A percentile compares a stretch with the other conserved stretches of the same genome.
phyloP scores from a whole-genome alignment of 2,797 vertebrate genomes.

The Micrastur ruficollis region DNA sequence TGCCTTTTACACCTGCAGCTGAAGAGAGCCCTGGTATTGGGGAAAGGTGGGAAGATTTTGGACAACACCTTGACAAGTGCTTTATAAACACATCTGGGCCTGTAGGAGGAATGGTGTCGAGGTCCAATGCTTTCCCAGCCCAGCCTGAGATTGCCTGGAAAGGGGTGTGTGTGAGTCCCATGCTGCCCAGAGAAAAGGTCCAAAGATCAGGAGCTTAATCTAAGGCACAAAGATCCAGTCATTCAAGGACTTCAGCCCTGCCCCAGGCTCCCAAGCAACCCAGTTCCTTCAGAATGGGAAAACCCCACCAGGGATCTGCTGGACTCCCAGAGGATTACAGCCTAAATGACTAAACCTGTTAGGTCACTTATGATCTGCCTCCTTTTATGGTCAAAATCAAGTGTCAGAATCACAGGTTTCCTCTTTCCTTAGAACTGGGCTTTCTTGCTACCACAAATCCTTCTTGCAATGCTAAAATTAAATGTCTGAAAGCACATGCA shows the following conservation, averaged over 20 bases:
- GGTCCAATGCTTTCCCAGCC: too few relatives aligned
- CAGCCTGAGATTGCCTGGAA: background rate
- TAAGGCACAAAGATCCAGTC: background rate
- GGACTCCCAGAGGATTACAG: background rate
- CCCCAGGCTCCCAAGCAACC: background rate
- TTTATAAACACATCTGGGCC: background rate
- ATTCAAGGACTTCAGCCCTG: background rate
- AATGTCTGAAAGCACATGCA: conserved; percentile 60
- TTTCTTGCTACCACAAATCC: conserved; percentile 32
- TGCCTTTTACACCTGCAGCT: background rate
- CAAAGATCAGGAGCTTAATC: background rate
- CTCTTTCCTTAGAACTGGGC: conserved; percentile 60
- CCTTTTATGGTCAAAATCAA: conserved; percentile 68
- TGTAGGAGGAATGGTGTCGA: rapidly evolving
- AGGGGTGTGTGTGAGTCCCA: rapidly evolving
- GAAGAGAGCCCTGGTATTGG: background rate
- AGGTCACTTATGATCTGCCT: conserved; percentile 31
- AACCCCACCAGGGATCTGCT: background rate
- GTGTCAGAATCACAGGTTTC: conserved; percentile 57
- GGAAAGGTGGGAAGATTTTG: background rate
- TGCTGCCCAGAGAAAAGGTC: background rate
- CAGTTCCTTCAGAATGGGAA: background rate
- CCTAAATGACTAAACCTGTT: conserved; percentile 17
- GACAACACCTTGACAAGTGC: background rate
- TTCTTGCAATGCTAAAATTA: conserved; percentile 67